Evolutionary conservation across 1,140 invertebrate species (phyloP).

Genomic region (Ceratosolen fusciceps): DNA sequence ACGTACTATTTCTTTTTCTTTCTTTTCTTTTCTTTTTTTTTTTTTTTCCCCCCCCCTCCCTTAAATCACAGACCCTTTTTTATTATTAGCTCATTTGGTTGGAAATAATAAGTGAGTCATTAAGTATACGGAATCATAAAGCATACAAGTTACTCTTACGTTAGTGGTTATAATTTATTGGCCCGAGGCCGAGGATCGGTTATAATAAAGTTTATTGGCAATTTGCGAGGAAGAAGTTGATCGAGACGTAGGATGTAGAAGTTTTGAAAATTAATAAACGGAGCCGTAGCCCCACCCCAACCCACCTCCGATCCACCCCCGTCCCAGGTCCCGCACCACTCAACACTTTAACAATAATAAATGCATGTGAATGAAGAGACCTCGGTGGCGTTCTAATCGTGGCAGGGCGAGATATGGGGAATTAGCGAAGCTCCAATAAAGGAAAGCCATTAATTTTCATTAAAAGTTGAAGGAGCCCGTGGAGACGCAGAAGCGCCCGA

Average conservation of each 20-base stretch:
- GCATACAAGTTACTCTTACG: background rate
- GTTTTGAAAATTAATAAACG: background rate
- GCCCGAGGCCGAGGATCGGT: no score
- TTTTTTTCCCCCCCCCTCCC: no score
- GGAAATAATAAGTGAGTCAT: background rate
- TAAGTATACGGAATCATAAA: background rate
- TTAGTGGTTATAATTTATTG: background rate
- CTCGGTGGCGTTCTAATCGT: no score
- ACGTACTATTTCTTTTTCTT: no score
- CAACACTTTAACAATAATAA: background rate
- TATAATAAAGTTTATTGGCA: background rate
- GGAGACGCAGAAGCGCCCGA: background rate
- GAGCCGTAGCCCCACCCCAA: background rate
- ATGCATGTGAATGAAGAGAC: no score
- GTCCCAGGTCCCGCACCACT: background rate
- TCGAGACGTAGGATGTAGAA: background rate
- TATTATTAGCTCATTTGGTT: no score
- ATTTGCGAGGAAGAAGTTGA: background rate
- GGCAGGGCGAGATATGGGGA: no score
- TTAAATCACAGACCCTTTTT: no score
- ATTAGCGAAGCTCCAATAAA: no score
- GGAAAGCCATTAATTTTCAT: background rate
- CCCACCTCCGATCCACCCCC: background rate
- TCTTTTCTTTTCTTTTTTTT: no score
- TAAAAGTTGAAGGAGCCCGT: background rate